Evolutionary conservation across 2,113 vertebrate species (phyloP), one percentile per base, ranked within the genome.

Genomic region (Octodon degus): DNA sequence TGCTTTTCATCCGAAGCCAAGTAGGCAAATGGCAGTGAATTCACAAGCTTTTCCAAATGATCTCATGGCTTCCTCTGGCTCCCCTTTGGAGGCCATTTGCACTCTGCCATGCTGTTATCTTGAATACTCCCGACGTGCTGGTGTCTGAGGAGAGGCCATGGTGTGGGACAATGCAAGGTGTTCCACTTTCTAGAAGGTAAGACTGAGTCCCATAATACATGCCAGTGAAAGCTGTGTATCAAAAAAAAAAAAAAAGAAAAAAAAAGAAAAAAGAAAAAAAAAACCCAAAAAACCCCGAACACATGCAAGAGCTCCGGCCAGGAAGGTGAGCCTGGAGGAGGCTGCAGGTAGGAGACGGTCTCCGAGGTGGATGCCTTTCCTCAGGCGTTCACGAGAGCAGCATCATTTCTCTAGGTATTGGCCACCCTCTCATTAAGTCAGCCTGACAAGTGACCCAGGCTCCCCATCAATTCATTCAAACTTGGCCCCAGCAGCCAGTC

Each of bases 11-110:
- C 97, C 91, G 53, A 96, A 97, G 94, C 86, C 96, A 97, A 97
- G 97, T 97, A 93, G 86, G 79, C 86, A 98, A 98, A 98, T 37
- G 96, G 96, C 96, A 98, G 91, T 81, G 97, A 98, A 97, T 98
- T 97, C 96, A 97, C 95, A 98, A 98, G 98, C 97, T 96, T 98
- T 98, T 98, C 95, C 97, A 98, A 95, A 6, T 97, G 93, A 97
- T 97, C 96, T 97, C 84, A 76, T 97, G 97, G 96, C 96, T 91
- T 96, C 70, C 96, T 70, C 95, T 94, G 89, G 97, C 98, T 97
- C 89, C 97, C 89, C 89, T 82, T 82, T 85, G 94, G 97, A 88
- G 97, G 97, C 97, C 82, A 19, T 94, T 96, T 95, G 93, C 81
- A 80, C 82, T 0, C 86, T 47, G 50, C 1, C 2, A 86, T 84